These are phyloP conservation scores for Hesperia comma DNA, from an alignment of 2,888 invertebrate genomes.

Conservation along the genomic window DNA sequence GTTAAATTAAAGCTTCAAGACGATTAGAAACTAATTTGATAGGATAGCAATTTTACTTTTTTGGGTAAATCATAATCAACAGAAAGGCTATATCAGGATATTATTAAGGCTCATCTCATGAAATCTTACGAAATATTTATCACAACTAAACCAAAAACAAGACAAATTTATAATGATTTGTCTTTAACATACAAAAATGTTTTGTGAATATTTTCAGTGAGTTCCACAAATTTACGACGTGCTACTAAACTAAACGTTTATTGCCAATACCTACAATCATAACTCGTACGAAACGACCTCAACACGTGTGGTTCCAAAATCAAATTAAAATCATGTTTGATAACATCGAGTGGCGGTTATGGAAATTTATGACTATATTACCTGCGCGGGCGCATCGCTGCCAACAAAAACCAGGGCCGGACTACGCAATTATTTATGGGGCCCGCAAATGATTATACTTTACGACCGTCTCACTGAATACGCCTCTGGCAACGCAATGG, in stretches of 20 bases:
- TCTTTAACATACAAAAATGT: conserved; percentile 43
- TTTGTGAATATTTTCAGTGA: conserved; percentile 41
- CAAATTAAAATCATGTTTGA: conserved; percentile 84
- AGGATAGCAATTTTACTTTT: no score
- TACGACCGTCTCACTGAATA: conserved; percentile 73
- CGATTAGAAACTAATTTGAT: no score
- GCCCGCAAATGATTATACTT: conserved; percentile 82
- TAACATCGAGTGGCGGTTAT: conserved; percentile 84
- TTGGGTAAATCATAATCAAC: no score
- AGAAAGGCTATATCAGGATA: no score
- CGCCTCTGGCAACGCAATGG: conserved; percentile 60
- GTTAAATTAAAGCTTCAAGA: no score
- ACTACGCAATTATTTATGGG: conserved; percentile 80
- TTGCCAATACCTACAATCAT: conserved; percentile 60
- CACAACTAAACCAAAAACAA: conserved; percentile 18
- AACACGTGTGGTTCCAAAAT: conserved; percentile 82
- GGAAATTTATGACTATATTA: conserved; percentile 85
- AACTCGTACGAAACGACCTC: conserved; percentile 74
- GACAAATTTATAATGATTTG: conserved; percentile 37
- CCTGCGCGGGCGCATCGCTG: conserved; percentile 78
- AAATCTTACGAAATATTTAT: neutral
- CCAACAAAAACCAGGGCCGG: conserved; percentile 78
- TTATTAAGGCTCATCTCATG: neutral
- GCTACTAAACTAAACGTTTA: conserved; percentile 50
- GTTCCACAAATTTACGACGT: conserved; percentile 49